These are phyloP conservation scores for Melanchra persicariae DNA, from an alignment of 2,888 invertebrate species.

Conservation along the genomic window DNA sequence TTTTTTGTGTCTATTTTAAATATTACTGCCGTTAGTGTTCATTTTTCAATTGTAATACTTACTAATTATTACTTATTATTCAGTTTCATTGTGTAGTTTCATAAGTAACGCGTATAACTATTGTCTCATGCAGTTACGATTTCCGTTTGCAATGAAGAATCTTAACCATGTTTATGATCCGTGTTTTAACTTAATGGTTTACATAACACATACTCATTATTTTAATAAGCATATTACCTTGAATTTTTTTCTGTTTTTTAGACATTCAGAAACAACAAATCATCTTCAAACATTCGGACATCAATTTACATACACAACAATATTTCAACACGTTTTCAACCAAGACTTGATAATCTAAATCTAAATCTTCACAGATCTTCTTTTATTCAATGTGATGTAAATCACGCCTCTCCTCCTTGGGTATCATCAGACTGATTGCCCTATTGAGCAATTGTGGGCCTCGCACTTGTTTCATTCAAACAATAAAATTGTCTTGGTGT, in stretches of 20 bases:
- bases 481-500: constrained; percentile 69
- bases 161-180: constrained; percentile 1
- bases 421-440: constrained; percentile 67
- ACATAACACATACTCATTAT: background rate
- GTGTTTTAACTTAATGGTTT: background rate
- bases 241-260: background rate
- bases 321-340: background rate
- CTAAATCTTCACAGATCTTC: constrained; percentile 5
- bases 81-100: background rate
- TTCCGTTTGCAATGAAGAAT: background rate
- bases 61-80: constrained; percentile 11
- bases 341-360: constrained; percentile 2
- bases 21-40: constrained; percentile 15
- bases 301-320: background rate
- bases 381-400: constrained; percentile 42
- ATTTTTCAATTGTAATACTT: constrained; percentile 17
- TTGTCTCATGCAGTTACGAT: background rate
- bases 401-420: constrained; percentile 43
- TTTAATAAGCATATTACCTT: constrained; percentile 1
- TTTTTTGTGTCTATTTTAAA: constrained; percentile 34
- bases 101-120: background rate
- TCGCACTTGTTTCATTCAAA: constrained; percentile 55
- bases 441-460: constrained; percentile 71
- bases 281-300: background rate
- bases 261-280: background rate